phyloP scores from a whole-genome alignment of 1,140 invertebrate genomes.

The Oryzaephilus surinamensis region DNA sequence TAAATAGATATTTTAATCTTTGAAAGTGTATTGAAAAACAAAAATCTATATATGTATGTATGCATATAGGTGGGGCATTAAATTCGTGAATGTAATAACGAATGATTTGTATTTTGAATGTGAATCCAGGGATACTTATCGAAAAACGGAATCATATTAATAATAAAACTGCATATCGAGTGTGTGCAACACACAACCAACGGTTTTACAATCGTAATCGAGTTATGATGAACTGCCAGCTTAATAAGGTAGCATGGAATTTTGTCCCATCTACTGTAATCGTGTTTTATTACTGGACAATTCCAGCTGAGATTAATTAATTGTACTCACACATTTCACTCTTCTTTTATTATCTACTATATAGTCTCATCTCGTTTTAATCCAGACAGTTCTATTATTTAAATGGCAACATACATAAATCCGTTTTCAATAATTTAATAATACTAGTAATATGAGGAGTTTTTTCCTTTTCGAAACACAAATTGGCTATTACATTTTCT shows the following conservation, averaged over 20 bases:
- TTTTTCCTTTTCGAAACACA: too few species aligned
- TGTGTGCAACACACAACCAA: too few species aligned
- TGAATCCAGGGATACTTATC: slow-evolving; percentile 10
- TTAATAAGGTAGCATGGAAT: slow-evolving; percentile 21
- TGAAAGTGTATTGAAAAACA: too few species aligned
- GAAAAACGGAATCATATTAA: slow-evolving; percentile 14
- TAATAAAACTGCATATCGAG: slow-evolving; percentile 15
- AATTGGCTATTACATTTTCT: too few species aligned
- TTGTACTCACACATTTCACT: slow-evolving; percentile 1
- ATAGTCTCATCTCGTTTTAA: too few species aligned
- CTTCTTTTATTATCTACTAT: too few species aligned
- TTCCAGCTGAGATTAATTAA: slow-evolving; percentile 18
- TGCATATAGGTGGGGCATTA: too few species aligned
- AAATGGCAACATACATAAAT: background rate
- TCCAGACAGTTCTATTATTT: too few species aligned
- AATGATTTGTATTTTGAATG: slow-evolving; percentile 12
- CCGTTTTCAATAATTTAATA: background rate
- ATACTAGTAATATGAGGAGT: too few species aligned
- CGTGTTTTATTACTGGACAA: slow-evolving; percentile 15
- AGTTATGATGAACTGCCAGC: slow-evolving; percentile 21
- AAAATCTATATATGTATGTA: too few species aligned
- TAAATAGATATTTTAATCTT: too few species aligned
- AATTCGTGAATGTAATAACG: slow-evolving; percentile 11
- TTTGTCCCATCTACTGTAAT: slow-evolving; percentile 15
- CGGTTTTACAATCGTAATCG: slow-evolving; percentile 17